These are phyloP conservation scores for Elegia similella DNA, from an alignment of 2,888 invertebrate species.

Conservation along the genomic window DNA sequence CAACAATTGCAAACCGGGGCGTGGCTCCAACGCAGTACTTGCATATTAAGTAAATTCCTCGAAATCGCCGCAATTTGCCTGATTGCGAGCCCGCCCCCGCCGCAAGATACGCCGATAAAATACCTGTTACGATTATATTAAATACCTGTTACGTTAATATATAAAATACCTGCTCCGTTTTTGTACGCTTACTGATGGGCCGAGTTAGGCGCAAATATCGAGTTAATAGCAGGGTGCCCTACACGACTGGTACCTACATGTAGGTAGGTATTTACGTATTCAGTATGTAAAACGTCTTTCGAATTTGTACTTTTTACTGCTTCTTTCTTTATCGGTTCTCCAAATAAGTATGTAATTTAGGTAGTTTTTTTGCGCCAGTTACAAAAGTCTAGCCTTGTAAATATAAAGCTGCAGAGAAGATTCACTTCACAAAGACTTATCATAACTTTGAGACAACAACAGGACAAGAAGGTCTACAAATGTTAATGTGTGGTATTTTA, in stretches of 20 bases:
- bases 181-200: constrained; percentile 4
- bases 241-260: not conserved
- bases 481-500: no score
- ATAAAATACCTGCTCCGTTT: not conserved
- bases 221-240: not conserved
- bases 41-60: constrained; percentile 49
- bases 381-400: no score
- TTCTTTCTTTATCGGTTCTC: no score
- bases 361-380: no score
- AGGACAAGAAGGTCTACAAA: no score
- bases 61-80: constrained; percentile 50
- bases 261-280: not conserved
- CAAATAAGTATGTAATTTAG: no score
- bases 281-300: not conserved
- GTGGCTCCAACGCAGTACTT: constrained; percentile 23
- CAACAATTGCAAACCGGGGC: not conserved
- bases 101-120: constrained; percentile 32
- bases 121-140: constrained; percentile 20
- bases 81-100: constrained; percentile 42
- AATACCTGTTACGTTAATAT: not conserved
- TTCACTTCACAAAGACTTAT: no score
- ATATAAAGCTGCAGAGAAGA: no score
- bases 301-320: no score
- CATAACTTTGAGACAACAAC: no score
- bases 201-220: constrained; percentile 17